Base-by-base conservation (phyloP, 2,113 vertebrate species). In the Microcebus jonahi region DNA sequence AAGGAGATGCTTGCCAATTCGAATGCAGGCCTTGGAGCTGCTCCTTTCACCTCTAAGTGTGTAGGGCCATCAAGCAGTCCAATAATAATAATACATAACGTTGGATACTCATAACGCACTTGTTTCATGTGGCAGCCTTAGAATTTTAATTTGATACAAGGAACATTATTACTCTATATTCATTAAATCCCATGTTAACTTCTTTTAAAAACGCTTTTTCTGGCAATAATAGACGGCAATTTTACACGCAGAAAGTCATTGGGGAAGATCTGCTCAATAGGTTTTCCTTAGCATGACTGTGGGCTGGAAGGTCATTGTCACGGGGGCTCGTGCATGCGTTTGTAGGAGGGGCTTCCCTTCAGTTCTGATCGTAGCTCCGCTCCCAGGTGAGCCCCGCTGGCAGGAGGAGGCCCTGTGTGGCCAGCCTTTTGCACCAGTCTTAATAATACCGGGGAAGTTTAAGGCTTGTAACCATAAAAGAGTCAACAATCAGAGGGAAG, bases 141-240 rank as follows among this genome's bases (percentile, higher is more conserved):
- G 95, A 94, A 94, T 97, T 97, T 97, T 97, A 96, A 97, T 98
- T 97, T 96, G 95, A 82, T 95, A 90, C 87, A 86, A 96, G 88
- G 90, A 88, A 79, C 55, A 68, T 96, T 96, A 97, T 98, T 95
- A 71, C 83, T 85, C 90, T 67, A 88, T 92, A 96, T 80, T 96
- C 97, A 97, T 97, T 98, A 97, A 95, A 79, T 82, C 8, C 27
- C 71, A 45, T 88, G 95, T 97, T 95, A 96, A 90, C 96, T 70
- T 96, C 97, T 96, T 97, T 95, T 88, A 96, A 97, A 97, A 97
- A 63, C 42, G 50, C 39, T 17, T 87, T 95, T 97, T 25, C 77
- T 3, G 0, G 93, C 90, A 82, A 95, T 95, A 91, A 97, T 45
- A 67, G 91, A 81, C 77, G 92, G 82, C 53, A 34, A 29, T 95